Evolutionary conservation across 2,797 vertebrate species (phyloP).

Genomic region (Toxotes lorentzi): DNA sequence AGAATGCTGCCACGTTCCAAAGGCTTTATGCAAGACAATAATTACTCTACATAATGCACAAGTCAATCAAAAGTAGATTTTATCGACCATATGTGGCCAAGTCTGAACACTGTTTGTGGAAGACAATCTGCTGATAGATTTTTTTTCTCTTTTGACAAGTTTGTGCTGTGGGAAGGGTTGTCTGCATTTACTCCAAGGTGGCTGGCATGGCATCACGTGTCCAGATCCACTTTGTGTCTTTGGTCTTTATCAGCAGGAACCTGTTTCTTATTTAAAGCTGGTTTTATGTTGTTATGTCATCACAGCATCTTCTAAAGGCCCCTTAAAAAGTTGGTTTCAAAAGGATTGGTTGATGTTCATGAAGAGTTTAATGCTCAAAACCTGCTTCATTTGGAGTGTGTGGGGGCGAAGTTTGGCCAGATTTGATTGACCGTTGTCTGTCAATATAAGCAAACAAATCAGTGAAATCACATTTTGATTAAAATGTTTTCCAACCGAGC

Average conservation of each 20-base stretch:
- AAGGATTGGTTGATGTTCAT: not conserved
- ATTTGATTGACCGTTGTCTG: not conserved
- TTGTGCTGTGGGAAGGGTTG: not conserved
- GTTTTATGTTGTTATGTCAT: not conserved
- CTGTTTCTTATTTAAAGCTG: not conserved
- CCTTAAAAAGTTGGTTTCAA: not conserved
- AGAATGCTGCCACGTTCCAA: constrained; percentile 19
- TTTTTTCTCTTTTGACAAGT: not conserved
- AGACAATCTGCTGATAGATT: constrained; percentile 2
- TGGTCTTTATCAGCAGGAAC: not conserved
- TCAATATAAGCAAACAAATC: too few species aligned
- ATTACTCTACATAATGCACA: constrained; percentile 27
- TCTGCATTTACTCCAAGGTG: constrained; percentile 10
- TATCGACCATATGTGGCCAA: constrained; percentile 26
- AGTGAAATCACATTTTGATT: too few species aligned
- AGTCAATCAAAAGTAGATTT: constrained; percentile 50
- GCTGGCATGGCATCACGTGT: not conserved
- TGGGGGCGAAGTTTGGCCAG: not conserved
- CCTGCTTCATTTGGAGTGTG: not conserved
- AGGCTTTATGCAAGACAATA: constrained; percentile 27
- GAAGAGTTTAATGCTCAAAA: not conserved
- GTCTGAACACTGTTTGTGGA: constrained; percentile 6
- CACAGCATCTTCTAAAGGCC: not conserved
- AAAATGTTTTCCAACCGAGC: too few species aligned
- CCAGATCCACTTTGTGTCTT: not conserved